These are phyloP conservation scores for Notolepis coatsorum DNA, from an alignment of 2,797 vertebrate species.

Conservation along the genomic window DNA sequence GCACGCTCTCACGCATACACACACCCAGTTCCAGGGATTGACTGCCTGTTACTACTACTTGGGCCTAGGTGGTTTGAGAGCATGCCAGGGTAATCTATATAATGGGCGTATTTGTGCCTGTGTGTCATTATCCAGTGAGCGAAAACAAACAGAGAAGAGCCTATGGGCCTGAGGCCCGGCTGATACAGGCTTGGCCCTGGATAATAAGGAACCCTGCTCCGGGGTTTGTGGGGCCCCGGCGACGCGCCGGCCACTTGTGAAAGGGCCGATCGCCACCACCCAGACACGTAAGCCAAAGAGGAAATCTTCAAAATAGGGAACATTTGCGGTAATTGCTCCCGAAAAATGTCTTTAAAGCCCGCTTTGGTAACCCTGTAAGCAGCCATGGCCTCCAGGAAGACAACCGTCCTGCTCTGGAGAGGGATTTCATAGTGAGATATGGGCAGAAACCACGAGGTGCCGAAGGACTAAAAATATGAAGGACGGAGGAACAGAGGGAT, in stretches of 20 bases:
- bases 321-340: slow-evolving; percentile 65
- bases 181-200: not conserved
- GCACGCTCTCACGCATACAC: not conserved
- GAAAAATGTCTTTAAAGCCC: slow-evolving; percentile 49
- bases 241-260: slow-evolving; percentile 38
- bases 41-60: slow-evolving; percentile 8
- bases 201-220: slow-evolving; percentile 21
- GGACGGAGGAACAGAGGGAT: not conserved
- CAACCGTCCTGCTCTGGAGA: not conserved
- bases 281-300: slow-evolving; percentile 65
- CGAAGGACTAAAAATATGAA: slow-evolving; percentile 9
- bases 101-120: slow-evolving; percentile 46
- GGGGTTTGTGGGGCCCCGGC: slow-evolving; percentile 25
- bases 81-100: slow-evolving; percentile 51
- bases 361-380: slow-evolving; percentile 44
- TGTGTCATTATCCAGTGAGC: slow-evolving; percentile 56
- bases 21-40: not conserved
- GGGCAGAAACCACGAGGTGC: not conserved
- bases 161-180: slow-evolving; percentile 11
- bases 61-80: slow-evolving; percentile 32
- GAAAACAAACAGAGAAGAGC: slow-evolving; percentile 56
- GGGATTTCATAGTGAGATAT: slow-evolving; percentile 34
- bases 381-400: slow-evolving; percentile 26
- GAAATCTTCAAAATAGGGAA: slow-evolving; percentile 71
- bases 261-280: slow-evolving; percentile 44